Percentiles rank a stretch among this genome's conserved stretches.
These are phyloP conservation scores for Prunella strophiata DNA, from an alignment of 2,797 vertebrate species.

Conservation along the genomic window DNA sequence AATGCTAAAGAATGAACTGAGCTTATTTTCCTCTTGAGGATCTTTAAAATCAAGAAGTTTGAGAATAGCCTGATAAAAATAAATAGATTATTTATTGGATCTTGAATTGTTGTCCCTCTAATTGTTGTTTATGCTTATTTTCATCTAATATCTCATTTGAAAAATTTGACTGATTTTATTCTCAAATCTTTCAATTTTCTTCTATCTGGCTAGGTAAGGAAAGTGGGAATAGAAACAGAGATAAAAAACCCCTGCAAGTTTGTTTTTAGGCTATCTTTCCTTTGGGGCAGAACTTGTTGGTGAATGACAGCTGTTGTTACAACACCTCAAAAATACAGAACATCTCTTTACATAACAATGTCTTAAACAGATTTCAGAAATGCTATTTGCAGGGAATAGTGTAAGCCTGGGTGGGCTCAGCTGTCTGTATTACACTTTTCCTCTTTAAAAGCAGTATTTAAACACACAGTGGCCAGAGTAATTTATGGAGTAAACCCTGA, in stretches of 20 bases:
- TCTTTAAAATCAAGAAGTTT: neutral
- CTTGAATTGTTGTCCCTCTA: neutral
- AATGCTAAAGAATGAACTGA: neutral
- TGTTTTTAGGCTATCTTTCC: neutral
- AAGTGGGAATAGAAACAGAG: neutral
- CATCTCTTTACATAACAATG: neutral
- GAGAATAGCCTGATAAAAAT: neutral
- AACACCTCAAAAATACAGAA: neutral
- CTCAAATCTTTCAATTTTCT: neutral
- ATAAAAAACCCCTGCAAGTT: neutral
- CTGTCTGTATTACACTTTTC: neutral
- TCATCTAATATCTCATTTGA: neutral
- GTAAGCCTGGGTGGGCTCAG: neutral
- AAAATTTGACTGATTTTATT: neutral
- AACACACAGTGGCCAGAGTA: neutral
- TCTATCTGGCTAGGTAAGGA: neutral
- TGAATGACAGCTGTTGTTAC: neutral
- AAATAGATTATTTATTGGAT: neutral
- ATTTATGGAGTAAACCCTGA: constrained; percentile 22
- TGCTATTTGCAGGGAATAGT: neutral
- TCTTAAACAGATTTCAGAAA: neutral
- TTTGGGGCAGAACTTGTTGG: neutral
- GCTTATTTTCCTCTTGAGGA: neutral
- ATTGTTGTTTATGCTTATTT: neutral
- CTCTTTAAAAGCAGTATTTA: neutral